Percentiles rank a stretch among this genome's conserved stretches.
phyloP scores from a whole-genome alignment of 2,113 vertebrate genomes.

The Bubo bubo region DNA sequence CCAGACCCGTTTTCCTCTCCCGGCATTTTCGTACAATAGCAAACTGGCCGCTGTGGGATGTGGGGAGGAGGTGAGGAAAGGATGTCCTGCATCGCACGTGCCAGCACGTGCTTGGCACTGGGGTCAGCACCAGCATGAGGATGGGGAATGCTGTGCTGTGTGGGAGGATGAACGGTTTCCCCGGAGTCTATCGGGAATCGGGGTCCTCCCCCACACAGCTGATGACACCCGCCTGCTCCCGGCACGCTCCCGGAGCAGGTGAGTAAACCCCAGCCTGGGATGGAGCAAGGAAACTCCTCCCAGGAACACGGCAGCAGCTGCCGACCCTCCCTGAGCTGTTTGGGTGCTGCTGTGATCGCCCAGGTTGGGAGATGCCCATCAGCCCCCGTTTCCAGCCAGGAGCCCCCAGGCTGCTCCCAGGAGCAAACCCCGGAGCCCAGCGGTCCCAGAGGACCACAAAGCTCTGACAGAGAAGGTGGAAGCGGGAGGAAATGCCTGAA shows the following conservation, averaged over 20 bases:
- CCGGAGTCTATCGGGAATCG: rapidly evolving
- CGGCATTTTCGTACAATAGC: conserved; percentile 94
- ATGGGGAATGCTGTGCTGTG: rapidly evolving
- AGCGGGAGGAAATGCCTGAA: not conserved
- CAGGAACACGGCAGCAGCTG: not conserved
- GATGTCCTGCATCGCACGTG: rapidly evolving
- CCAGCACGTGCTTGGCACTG: rapidly evolving
- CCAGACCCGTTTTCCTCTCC: conserved; percentile 82
- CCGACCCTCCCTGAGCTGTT: rapidly evolving
- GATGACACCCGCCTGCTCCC: rapidly evolving
- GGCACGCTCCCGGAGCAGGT: rapidly evolving
- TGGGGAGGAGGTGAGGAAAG: not conserved
- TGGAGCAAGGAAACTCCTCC: not conserved
- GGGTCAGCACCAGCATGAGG: rapidly evolving
- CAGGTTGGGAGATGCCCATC: not conserved
- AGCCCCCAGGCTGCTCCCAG: not conserved
- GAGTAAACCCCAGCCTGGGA: rapidly evolving
- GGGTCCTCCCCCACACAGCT: rapidly evolving
- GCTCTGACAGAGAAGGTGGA: not conserved
- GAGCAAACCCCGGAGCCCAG: rapidly evolving
- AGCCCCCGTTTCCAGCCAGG: rapidly evolving
- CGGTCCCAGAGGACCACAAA: rapidly evolving
- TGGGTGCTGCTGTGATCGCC: not conserved
- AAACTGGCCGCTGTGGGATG: conserved; percentile 85
- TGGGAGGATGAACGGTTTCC: rapidly evolving